Conservation (phyloP, 2,888 invertebrate genomes). For the Coelinius sp. region DNA sequence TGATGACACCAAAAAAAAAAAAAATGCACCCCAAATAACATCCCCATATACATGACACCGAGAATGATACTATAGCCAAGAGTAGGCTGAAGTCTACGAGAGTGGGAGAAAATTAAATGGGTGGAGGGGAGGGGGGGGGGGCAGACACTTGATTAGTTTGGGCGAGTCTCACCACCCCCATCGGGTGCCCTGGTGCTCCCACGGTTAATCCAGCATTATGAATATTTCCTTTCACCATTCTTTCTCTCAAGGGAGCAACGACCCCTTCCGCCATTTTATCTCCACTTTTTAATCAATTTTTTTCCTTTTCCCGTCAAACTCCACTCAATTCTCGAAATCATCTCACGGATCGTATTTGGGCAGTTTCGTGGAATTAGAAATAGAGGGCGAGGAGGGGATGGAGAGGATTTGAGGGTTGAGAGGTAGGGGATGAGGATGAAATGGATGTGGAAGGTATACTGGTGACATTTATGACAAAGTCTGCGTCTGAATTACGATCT, state of each 20-base stretch:
- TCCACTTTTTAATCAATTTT: conserved; percentile 40
- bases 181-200: conserved; percentile 51
- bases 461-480: conserved; percentile 66
- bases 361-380: conserved; percentile 45
- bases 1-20: background rate
- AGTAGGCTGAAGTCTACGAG: background rate
- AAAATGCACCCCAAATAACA: background rate
- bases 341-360: conserved; percentile 30
- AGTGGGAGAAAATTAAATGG: conserved; percentile 61
- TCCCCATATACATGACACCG: background rate
- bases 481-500: conserved; percentile 66
- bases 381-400: conserved; percentile 41
- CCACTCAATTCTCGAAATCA: conserved; percentile 22
- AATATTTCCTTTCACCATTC: conserved; percentile 62
- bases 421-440: conserved; percentile 29
- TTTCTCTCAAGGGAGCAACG: conserved; percentile 35
- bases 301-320: conserved; percentile 35
- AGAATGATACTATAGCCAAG: background rate
- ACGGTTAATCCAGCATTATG: conserved; percentile 67
- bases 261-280: conserved; percentile 44
- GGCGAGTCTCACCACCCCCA: conserved; percentile 51
- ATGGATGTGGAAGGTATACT: conserved; percentile 40
- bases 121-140: too few species aligned
- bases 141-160: conserved; percentile 65
- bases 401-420: conserved; percentile 35